Evolutionary conservation across 2,113 vertebrate species (phyloP), one percentile per base, ranked within the genome.

Genomic region (Ancistrus triradiatus): DNA sequence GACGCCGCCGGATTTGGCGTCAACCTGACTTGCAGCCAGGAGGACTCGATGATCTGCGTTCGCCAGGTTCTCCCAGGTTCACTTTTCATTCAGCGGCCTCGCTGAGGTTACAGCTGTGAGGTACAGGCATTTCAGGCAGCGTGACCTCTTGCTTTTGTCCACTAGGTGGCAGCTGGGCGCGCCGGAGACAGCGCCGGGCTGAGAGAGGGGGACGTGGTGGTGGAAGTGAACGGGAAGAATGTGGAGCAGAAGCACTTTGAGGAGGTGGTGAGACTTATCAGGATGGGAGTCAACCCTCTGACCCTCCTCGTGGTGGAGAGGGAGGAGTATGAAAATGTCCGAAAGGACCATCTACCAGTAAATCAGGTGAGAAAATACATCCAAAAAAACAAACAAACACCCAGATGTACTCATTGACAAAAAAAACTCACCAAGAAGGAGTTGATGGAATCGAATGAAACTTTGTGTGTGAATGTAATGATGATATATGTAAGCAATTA

Each of bases 201-300:
- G 19, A 70, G 60, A 44, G 69, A 56, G 6, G 83, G 86, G 51
- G 89, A 90, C 1, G 47, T 81, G 37, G 14, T 90, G 43, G 73
- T 90, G 52, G 83, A 88, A 64, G 79, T 90, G 49, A 88, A 89
- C 0, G 86, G 86, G 21, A 59, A 58, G 59, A 74, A 83, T 19
- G 73, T 88, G 53, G 77, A 77, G 33, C 60, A 75, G 52, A 42
- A 80, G 35, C 58, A 47, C 37, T 66, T 81, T 42, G 68, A 69
- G 3, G 74, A 82, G 7, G 80, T 75, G 47, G 81, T 85, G 51
- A 56, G 63, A 53, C 55, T 80, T 59, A 80, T 89, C 44, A 68
- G 63, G 6, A 70, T 78, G n/a, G 79, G 74, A 0, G 59, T 75
- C 14, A 18, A 48, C 1, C 22, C 58, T 31, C 70, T 84, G 24